phyloP scores from a whole-genome alignment of 2,888 invertebrate species.

The Drosophila cracens region DNA sequence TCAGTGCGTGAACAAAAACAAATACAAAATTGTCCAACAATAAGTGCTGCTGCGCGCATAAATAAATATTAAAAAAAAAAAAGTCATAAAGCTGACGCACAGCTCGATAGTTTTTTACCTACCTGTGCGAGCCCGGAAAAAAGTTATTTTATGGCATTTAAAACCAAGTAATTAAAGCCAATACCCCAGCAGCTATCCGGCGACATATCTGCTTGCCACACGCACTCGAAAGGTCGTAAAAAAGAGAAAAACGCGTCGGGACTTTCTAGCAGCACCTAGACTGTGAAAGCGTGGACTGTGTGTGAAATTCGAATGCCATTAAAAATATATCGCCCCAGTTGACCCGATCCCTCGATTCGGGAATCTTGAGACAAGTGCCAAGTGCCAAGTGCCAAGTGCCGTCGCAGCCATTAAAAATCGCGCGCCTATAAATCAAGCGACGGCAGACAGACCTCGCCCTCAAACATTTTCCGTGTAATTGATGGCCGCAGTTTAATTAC shows the following conservation, averaged over 20 bases:
- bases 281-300: conserved; percentile 26
- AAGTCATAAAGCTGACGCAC: conserved; percentile 69
- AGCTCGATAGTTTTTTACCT: conserved; percentile 43
- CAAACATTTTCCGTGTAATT: conserved; percentile 72
- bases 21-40: conserved; percentile 63
- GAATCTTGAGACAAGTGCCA: conserved; percentile 13
- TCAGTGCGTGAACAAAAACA: conserved; percentile 40
- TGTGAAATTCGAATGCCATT: conserved; percentile 63
- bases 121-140: conserved; percentile 13
- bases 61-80: conserved; percentile 73
- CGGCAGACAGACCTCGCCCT: conserved; percentile 55
- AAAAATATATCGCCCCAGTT: conserved; percentile 66
- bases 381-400: conserved; percentile 60
- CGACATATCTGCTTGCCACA: conserved; percentile 35
- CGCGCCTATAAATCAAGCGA: conserved; percentile 77
- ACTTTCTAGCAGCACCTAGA: conserved; percentile 46
- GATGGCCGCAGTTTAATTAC: conserved; percentile 75
- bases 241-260: conserved; percentile 34
- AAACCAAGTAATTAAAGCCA: conserved; percentile 75
- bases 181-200: conserved; percentile 29
- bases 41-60: conserved; percentile 34
- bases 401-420: conserved; percentile 72
- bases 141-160: conserved; percentile 67
- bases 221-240: conserved; percentile 65
- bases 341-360: conserved; percentile 42